Evolutionary conservation across 2,797 vertebrate species (phyloP).

Genomic region (Myiotriccus ornatus): DNA sequence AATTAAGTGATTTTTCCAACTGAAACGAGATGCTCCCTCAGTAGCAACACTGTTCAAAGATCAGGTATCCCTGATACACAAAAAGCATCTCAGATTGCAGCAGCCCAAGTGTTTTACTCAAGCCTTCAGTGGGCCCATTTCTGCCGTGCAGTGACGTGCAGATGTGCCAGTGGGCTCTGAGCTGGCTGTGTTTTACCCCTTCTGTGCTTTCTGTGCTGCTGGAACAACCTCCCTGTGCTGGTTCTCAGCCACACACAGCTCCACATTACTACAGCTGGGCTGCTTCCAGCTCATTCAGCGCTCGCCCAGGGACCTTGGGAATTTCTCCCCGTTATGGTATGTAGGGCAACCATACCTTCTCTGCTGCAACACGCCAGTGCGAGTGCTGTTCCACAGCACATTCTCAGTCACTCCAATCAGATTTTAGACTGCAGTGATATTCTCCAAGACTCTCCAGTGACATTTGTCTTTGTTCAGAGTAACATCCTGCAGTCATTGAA

Average conservation of each 20-base stretch:
- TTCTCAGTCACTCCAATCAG: background rate
- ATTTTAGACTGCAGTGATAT: background rate
- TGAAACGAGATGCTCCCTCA: background rate
- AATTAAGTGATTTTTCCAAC: background rate
- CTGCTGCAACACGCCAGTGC: background rate
- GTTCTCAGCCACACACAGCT: background rate
- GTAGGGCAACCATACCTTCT: background rate
- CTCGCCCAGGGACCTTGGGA: background rate
- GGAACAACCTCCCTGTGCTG: background rate
- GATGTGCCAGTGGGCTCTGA: background rate
- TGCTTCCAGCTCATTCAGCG: background rate
- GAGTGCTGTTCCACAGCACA: background rate
- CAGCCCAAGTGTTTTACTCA: background rate
- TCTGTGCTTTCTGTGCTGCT: background rate
- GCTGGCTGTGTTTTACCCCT: background rate
- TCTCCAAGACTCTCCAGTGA: background rate
- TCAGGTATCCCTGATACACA: background rate
- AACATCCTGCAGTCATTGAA: background rate
- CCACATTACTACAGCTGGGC: background rate
- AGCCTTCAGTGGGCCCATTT: background rate
- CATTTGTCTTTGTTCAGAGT: background rate
- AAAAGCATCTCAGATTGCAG: background rate
- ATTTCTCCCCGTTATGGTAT: background rate
- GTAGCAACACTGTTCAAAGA: background rate
- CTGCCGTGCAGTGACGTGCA: accelerated